Conservation (phyloP, 2,113 vertebrate species). For the Pica pica region DNA sequence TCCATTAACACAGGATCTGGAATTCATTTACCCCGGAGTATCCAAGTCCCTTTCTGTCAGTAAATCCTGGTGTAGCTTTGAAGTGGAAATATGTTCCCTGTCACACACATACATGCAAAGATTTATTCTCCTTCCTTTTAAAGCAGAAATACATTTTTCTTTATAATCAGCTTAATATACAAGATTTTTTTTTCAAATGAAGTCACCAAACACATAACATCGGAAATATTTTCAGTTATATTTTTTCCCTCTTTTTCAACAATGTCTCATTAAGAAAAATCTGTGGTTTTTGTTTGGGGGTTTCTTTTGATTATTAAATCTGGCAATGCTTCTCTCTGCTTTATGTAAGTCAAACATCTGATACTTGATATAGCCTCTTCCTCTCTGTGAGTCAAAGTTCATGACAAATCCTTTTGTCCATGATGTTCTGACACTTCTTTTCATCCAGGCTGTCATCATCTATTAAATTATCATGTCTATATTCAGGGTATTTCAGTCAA, state of each 20-base stretch:
- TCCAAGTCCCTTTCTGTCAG: background rate
- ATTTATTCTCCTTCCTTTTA: background rate
- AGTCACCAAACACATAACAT: background rate
- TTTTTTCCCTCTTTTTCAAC: background rate
- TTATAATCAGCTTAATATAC: background rate
- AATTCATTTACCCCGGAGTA: background rate
- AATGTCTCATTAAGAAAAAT: background rate
- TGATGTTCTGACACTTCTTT: background rate
- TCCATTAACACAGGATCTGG: background rate
- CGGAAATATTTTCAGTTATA: background rate
- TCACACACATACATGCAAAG: background rate
- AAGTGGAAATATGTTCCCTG: background rate
- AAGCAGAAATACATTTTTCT: background rate
- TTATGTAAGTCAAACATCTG: background rate
- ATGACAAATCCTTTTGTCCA: background rate
- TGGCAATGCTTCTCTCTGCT: background rate
- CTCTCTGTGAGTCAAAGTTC: background rate
- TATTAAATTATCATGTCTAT: background rate
- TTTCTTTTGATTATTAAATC: background rate
- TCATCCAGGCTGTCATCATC: background rate
- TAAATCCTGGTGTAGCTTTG: background rate
- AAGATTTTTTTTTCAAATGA: background rate
- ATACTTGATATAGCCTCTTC: background rate
- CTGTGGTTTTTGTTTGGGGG: fast-evolving
- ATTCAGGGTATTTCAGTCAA: background rate